A percentile compares a stretch with the other conserved stretches of the same genome.
phyloP scores from a whole-genome alignment of 2,113 vertebrate species.

The Ellobius talpinus region DNA sequence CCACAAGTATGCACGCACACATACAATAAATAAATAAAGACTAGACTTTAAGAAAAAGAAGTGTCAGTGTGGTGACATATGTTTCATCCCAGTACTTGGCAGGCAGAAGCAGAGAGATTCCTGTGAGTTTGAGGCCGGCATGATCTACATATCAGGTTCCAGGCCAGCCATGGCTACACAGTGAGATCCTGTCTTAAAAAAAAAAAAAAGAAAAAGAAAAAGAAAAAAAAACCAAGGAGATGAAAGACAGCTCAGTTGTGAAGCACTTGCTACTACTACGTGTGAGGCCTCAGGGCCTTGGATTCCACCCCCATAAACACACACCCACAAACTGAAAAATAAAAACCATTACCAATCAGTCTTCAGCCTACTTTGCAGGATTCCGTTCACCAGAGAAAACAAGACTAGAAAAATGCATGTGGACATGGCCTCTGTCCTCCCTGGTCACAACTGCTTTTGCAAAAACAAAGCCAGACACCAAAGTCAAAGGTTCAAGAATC shows the following conservation, averaged over 20 bases:
- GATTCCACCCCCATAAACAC: background rate
- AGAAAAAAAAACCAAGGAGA: background rate
- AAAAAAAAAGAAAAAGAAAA: background rate
- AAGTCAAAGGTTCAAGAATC: slow-evolving; percentile 29
- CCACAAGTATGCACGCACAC: rapidly evolving
- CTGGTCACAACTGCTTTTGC: background rate
- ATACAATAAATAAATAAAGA: background rate
- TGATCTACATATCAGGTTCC: background rate
- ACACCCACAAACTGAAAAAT: background rate
- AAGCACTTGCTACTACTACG: background rate
- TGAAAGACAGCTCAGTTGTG: background rate
- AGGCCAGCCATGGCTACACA: background rate
- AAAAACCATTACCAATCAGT: slow-evolving; percentile 36
- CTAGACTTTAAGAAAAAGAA: too few species aligned
- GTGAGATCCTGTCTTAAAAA: background rate
- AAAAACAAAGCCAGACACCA: background rate
- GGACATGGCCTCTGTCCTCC: background rate
- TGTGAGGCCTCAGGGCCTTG: background rate
- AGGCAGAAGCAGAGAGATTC: background rate
- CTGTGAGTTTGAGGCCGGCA: background rate
- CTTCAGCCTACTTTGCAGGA: background rate
- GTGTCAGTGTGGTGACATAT: background rate
- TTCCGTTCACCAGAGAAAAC: slow-evolving; percentile 52
- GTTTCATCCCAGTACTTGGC: background rate
- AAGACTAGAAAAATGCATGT: slow-evolving; percentile 2